Conservation (phyloP, 1,140 invertebrate species). For the Varroa destructor region DNA sequence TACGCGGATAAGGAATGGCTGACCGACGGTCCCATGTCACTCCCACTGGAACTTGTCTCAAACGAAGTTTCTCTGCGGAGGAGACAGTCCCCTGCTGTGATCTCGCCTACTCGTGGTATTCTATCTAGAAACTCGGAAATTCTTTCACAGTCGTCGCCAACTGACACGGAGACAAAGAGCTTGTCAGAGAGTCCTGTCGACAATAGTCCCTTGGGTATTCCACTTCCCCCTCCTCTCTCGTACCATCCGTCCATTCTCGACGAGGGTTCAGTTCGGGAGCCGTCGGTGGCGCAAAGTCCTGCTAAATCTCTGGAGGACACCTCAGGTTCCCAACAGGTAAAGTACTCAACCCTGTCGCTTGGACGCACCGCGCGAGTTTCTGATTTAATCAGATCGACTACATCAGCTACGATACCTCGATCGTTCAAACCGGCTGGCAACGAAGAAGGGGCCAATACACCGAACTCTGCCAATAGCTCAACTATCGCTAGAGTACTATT, state of each 20-base stretch:
- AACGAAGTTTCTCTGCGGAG: conserved; percentile 13
- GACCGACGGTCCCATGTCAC: conserved; percentile 25
- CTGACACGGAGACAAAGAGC: conserved; percentile 19
- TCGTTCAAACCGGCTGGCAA: conserved; percentile 12
- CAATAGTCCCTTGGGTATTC: conserved; percentile 25
- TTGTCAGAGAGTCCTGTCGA: conserved; percentile 27
- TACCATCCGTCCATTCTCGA: conserved; percentile 21
- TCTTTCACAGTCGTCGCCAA: conserved; percentile 22
- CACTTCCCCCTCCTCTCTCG: background rate
- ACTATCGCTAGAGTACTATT: background rate
- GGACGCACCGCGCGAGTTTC: conserved; percentile 2
- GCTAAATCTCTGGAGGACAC: conserved; percentile 23
- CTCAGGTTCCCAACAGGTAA: conserved; percentile 3
- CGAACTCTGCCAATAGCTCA: background rate
- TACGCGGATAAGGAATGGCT: conserved; percentile 20
- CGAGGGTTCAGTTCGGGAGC: conserved; percentile 24
- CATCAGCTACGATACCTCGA: conserved; percentile 8
- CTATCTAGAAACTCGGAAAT: conserved; percentile 23
- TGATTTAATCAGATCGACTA: conserved; percentile 2
- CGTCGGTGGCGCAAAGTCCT: conserved; percentile 25
- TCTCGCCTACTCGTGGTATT: conserved; percentile 15
- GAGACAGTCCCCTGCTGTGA: conserved; percentile 7
- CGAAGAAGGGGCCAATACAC: background rate
- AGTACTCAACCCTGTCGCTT: conserved; percentile 23
- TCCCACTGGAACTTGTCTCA: conserved; percentile 10